phyloP scores from a whole-genome alignment of 2,888 invertebrate genomes.

The Dasypolia templi region DNA sequence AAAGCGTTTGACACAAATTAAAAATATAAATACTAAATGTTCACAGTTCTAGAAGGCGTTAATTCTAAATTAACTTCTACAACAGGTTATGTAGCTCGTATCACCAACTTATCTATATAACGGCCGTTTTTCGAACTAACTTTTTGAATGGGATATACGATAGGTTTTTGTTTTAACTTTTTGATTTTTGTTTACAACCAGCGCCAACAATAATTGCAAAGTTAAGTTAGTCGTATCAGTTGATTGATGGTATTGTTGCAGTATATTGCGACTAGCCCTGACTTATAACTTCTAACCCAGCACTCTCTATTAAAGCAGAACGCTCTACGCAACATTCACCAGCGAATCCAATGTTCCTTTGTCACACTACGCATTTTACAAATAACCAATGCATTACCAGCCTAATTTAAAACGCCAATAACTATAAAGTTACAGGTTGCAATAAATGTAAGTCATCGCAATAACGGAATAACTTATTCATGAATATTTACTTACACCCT shows the following conservation, averaged over 20 bases:
- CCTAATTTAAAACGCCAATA: slow-evolving; percentile 56
- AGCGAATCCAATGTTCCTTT: slow-evolving; percentile 29
- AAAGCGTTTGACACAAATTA: neutral
- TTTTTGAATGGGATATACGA: too few relatives aligned
- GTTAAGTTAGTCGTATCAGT: too few relatives aligned
- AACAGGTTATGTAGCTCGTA: neutral
- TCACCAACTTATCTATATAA: too few relatives aligned
- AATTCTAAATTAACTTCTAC: neutral
- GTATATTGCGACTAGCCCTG: neutral
- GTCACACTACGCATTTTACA: slow-evolving; percentile 50
- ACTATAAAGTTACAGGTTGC: slow-evolving; percentile 57
- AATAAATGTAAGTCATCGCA: slow-evolving; percentile 57
- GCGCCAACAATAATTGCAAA: too few relatives aligned
- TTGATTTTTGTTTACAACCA: too few relatives aligned
- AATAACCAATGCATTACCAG: slow-evolving; percentile 49
- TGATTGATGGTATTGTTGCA: neutral
- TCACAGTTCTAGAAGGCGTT: neutral
- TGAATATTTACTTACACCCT: slow-evolving; percentile 62
- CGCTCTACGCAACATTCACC: slow-evolving; percentile 31
- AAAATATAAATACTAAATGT: neutral
- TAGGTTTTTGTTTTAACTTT: too few relatives aligned
- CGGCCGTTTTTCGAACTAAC: too few relatives aligned
- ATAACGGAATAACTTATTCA: slow-evolving; percentile 53
- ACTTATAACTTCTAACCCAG: neutral
- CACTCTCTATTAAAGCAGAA: neutral